A percentile compares a stretch with the other conserved stretches of the same genome.
These are phyloP conservation scores for Diuraphis noxia DNA, from an alignment of 1,140 invertebrate species.

Conservation along the genomic window DNA sequence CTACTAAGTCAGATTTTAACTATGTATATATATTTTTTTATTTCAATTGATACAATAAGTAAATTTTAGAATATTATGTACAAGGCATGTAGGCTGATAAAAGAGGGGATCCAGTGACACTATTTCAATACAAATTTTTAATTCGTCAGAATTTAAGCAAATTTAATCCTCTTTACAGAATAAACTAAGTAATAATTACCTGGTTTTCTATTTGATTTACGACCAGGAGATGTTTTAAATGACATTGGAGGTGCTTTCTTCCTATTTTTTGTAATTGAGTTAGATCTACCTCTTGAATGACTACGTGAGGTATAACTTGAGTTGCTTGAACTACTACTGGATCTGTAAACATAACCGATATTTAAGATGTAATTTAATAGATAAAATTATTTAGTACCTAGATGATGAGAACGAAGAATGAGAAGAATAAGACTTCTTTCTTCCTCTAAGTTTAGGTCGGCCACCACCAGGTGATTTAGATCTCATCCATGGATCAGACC, in stretches of 20 bases:
- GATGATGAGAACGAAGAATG: slow-evolving; percentile 76
- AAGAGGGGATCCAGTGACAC: too few species aligned
- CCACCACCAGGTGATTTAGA: slow-evolving; percentile 69
- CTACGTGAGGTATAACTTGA: slow-evolving; percentile 64
- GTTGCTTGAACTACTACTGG: slow-evolving; percentile 63
- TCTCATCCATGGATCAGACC: slow-evolving; percentile 92
- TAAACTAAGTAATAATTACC: not conserved
- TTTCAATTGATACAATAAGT: too few species aligned
- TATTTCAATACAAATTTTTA: too few species aligned
- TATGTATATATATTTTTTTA: too few species aligned
- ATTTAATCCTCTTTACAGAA: not conserved
- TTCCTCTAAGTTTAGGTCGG: slow-evolving; percentile 61
- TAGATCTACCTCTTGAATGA: slow-evolving; percentile 59
- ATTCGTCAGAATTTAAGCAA: not conserved
- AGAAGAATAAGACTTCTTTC: slow-evolving; percentile 72
- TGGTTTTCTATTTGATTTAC: slow-evolving; percentile 23
- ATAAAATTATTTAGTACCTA: slow-evolving; percentile 62
- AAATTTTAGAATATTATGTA: too few species aligned
- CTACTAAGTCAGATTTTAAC: not conserved
- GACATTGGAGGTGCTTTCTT: slow-evolving; percentile 2
- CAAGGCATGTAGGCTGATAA: too few species aligned
- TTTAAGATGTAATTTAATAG: not conserved
- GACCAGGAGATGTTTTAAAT: slow-evolving; percentile 35
- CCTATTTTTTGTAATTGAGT: slow-evolving; percentile 57
- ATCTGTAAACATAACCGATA: slow-evolving; percentile 60